Evolutionary conservation across 2,888 invertebrate genomes (phyloP).

Genomic region (Pandemis cinnamomeana): DNA sequence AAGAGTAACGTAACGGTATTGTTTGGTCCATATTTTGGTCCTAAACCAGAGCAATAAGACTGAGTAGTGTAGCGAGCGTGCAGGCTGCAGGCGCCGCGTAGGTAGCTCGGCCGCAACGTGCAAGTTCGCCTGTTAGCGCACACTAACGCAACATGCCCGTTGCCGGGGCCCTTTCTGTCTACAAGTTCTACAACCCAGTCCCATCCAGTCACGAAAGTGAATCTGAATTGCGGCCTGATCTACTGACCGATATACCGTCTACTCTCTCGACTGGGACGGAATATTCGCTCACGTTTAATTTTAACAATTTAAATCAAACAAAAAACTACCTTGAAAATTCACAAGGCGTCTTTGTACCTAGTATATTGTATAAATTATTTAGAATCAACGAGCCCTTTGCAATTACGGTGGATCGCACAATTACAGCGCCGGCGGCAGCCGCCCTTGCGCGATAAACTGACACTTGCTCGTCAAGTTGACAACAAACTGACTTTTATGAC

Average conservation of each 20-base stretch:
- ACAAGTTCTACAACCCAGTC: neutral
- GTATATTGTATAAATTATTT: conserved; percentile 6
- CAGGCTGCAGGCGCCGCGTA: neutral
- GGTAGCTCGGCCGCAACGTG: conserved; percentile 44
- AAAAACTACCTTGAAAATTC: neutral
- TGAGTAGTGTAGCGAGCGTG: conserved; percentile 4
- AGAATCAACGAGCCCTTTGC: neutral
- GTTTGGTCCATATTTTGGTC: neutral
- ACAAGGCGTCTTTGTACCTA: neutral
- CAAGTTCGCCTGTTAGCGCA: conserved; percentile 73
- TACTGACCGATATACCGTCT: neutral
- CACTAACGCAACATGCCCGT: conserved; percentile 43
- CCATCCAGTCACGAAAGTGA: neutral
- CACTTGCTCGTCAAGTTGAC: conserved; percentile 13
- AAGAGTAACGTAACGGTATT: neutral
- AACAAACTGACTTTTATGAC: conserved; percentile 22
- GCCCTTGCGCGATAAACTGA: conserved; percentile 11
- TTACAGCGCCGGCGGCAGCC: conserved; percentile 10
- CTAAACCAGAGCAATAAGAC: neutral
- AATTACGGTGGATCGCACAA: conserved; percentile 15
- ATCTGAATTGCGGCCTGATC: neutral
- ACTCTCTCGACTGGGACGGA: no score
- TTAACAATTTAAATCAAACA: neutral
- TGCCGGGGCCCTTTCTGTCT: neutral
- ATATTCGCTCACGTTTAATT: neutral